Evolutionary conservation across 1,140 invertebrate species (phyloP), one percentile per base, ranked within the genome.

Genomic region (Holotrichia oblita): DNA sequence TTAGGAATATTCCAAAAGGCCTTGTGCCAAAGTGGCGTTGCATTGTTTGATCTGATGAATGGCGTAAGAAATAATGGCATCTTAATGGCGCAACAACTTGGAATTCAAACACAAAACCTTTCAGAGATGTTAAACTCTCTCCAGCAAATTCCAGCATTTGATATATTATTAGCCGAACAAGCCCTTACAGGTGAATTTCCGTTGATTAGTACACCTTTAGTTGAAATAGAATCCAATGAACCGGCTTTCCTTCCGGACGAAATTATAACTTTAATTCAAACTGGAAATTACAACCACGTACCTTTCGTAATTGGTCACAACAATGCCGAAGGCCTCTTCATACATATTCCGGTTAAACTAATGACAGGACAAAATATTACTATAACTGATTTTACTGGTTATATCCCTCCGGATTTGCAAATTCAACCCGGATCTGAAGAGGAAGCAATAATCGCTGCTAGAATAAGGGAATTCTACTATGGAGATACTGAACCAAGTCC

Each of bases 391-490:
- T 72, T 72, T 27, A 34, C 14, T 34, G 1, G 3, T 12, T 72
- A 12, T 12, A 34, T 90, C 22, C 88, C 89, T 4, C 83, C 86
- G 80, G 84, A 85, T 9, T 87, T 87, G 75, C 85, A 86, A 77
- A 86, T 89, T 76, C 81, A 87, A 81, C 80, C 87, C 10, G 85
- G 86, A 73, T 84, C 86, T 22, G 78, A 88, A n/a, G 83, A 87
- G 48, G 87, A 88, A 61, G 80, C 83, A 42, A 80, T 87, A 78
- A 85, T 88, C 9, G 79, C 87, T 0, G 74, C 87, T 48, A 87
- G 88, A 80, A 84, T 90, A 7, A 90, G 89, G n/a, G 82, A 89
- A 20, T 87, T 86, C 76, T 91, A 90, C 80, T 90, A 89, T 79
- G 85, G 87, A 3, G 87, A 90, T 78, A 87, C 80, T 41, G 85